Evolutionary conservation across 2,113 vertebrate species (phyloP).

Genomic region (Scytalopus superciliaris): DNA sequence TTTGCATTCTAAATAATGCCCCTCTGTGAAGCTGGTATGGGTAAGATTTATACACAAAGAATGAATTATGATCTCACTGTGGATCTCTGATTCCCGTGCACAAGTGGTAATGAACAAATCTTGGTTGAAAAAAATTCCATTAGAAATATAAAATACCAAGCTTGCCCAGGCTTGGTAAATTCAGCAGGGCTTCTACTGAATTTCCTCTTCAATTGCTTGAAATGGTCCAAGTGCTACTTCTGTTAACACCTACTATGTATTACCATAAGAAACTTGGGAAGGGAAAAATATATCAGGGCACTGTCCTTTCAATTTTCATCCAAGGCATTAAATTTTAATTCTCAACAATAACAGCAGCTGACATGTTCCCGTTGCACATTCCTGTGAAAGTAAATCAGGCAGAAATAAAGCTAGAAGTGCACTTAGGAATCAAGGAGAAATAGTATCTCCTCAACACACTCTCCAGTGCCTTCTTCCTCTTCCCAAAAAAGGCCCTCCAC

Average conservation of each 20-base stretch:
- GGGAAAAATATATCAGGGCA: background rate
- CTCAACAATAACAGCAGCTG: background rate
- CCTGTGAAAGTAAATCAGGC: background rate
- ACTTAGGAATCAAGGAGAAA: background rate
- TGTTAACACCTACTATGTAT: background rate
- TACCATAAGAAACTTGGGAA: background rate
- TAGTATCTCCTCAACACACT: accelerated
- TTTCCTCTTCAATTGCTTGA: constrained; percentile 1
- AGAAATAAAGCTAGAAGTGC: background rate
- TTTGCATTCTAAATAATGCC: background rate
- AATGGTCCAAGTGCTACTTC: background rate
- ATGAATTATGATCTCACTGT: background rate
- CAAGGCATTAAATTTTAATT: background rate
- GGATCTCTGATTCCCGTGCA: background rate
- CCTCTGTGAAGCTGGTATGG: background rate
- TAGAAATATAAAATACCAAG: constrained; percentile 1
- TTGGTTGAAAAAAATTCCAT: background rate
- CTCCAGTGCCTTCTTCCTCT: background rate
- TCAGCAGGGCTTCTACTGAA: background rate
- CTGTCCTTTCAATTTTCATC: background rate
- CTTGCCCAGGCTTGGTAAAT: constrained; percentile 28
- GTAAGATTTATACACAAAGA: background rate
- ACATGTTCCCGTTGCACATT: background rate
- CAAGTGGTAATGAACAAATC: constrained; percentile 1
- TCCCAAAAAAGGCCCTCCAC: background rate